phyloP scores from a whole-genome alignment of 2,113 vertebrate species.

The Dunckerocampus dactyliophorus region DNA sequence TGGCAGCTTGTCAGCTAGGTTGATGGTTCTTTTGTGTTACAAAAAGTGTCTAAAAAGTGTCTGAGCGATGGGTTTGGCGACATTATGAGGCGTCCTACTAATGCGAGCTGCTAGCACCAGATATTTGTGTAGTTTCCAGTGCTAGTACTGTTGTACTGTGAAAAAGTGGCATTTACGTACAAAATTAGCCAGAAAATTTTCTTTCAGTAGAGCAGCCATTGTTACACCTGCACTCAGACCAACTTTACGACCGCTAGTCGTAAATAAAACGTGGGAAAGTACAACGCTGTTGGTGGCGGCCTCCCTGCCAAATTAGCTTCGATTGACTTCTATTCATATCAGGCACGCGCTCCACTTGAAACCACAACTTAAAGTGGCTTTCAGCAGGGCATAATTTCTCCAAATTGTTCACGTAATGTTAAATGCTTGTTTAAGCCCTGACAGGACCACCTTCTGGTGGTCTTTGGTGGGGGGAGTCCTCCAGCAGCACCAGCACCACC shows the following conservation, averaged over 20 bases:
- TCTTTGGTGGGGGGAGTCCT: background rate
- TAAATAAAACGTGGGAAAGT: conserved; percentile 30
- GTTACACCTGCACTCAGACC: background rate
- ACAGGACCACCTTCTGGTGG: conserved; percentile 57
- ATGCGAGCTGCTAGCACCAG: too few relatives aligned
- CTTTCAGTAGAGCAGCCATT: background rate
- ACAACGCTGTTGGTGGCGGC: conserved; percentile 39
- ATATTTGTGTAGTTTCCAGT: too few relatives aligned
- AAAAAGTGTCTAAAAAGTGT: too few relatives aligned
- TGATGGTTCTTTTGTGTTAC: too few relatives aligned
- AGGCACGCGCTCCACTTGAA: conserved; percentile 53
- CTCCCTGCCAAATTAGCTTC: conserved; percentile 61
- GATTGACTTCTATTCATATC: conserved; percentile 56
- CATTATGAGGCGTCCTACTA: too few relatives aligned
- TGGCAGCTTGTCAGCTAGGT: too few relatives aligned
- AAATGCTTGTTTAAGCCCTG: conserved; percentile 67
- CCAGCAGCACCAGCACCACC: conserved; percentile 43
- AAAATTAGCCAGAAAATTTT: too few relatives aligned
- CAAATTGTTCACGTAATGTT: conserved; percentile 72
- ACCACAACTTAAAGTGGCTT: conserved; percentile 68
- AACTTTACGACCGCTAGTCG: background rate
- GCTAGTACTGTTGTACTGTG: too few relatives aligned
- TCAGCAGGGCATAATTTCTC: conserved; percentile 69
- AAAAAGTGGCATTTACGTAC: too few relatives aligned
- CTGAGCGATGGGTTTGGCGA: too few relatives aligned